phyloP scores from a whole-genome alignment of 2,113 vertebrate genomes.

The Lichenostomus cassidix region DNA sequence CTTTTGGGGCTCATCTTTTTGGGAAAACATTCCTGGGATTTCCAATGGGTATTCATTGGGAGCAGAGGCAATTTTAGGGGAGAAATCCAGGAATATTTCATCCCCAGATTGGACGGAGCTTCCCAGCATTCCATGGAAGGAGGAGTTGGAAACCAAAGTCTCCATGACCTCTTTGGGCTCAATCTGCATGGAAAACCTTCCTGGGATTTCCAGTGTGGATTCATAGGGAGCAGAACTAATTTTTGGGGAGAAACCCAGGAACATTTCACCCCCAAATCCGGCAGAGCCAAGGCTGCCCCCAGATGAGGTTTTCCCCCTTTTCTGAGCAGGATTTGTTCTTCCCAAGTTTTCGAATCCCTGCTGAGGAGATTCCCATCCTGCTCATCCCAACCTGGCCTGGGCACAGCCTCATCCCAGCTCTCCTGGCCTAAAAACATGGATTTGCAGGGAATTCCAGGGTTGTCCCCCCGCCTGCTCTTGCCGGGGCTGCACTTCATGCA shows the following conservation, averaged over 20 bases:
- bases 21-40: too few relatives aligned
- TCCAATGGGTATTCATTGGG: too few relatives aligned
- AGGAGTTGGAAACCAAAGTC: not conserved
- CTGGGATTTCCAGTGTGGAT: not conserved
- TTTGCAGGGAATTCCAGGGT: not conserved
- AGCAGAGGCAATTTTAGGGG: too few relatives aligned
- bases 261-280: rapidly evolving
- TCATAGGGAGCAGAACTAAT: rapidly evolving
- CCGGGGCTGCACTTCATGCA: rapidly evolving
- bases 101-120: too few relatives aligned
- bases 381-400: not conserved
- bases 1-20: too few relatives aligned
- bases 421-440: rapidly evolving
- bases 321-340: not conserved
- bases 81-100: too few relatives aligned
- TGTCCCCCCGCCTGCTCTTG: not conserved
- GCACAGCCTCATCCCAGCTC: not conserved
- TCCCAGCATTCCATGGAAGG: too few relatives aligned
- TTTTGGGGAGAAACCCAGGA: not conserved
- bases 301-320: not conserved
- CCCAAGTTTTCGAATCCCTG: not conserved
- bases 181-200: not conserved
- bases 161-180: not conserved
- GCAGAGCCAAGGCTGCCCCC: not conserved
- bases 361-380: not conserved